Conservation (phyloP, 2,888 invertebrate species). For the Epicampocera succincta region DNA sequence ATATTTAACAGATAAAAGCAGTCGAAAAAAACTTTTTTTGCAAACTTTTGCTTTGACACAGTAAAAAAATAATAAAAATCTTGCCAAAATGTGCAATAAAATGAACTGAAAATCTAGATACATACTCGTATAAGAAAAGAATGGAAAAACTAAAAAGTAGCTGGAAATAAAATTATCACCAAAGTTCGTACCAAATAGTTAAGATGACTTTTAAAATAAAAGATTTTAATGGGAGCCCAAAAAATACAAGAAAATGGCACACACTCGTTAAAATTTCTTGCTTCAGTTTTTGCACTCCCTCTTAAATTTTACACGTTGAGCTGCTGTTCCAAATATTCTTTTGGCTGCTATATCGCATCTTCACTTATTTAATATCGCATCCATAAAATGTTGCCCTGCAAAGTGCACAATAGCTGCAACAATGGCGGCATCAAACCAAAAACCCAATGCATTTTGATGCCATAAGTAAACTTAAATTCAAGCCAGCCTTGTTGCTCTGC, state of each 20-base stretch:
- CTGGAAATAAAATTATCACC: constrained; percentile 64
- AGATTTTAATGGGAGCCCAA: constrained; percentile 26
- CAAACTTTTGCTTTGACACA: constrained; percentile 34
- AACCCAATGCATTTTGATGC: constrained; percentile 48
- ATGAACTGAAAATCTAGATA: constrained; percentile 41
- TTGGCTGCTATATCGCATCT: background rate
- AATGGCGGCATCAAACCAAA: constrained; percentile 43
- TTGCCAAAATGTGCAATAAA: constrained; percentile 36
- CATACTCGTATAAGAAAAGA: constrained; percentile 38
- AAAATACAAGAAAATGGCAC: constrained; percentile 14
- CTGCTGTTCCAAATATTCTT: constrained; percentile 30
- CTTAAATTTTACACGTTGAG: background rate
- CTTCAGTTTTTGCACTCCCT: constrained; percentile 4
- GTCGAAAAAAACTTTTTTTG: background rate
- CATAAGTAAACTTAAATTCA: constrained; percentile 28
- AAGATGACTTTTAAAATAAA: constrained; percentile 45
- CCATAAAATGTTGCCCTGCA: constrained; percentile 43
- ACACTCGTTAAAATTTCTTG: constrained; percentile 41
- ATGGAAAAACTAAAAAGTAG: constrained; percentile 34
- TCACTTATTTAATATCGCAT: constrained; percentile 32
- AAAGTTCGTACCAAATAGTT: constrained; percentile 48
- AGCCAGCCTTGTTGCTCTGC: constrained; percentile 21
- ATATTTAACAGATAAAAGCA: constrained; percentile 30
- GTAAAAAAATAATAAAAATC: constrained; percentile 10
- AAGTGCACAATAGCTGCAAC: constrained; percentile 45